phyloP scores from a whole-genome alignment of 2,113 vertebrate genomes.

The Scytalopus superciliaris region DNA sequence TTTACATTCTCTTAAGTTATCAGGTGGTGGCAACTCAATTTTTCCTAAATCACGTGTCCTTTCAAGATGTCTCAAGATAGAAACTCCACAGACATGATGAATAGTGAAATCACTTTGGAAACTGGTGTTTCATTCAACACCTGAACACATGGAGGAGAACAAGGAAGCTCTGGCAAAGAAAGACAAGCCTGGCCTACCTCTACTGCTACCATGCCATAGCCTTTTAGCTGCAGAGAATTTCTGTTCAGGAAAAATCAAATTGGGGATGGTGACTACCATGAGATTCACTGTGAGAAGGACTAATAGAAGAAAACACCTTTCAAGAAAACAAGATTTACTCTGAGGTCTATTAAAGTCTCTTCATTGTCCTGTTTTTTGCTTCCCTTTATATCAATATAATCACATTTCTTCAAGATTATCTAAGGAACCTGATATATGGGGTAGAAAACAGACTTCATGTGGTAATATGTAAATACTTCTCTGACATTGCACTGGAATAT shows the following conservation, averaged over 20 bases:
- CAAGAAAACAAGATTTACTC: not conserved
- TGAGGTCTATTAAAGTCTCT: not conserved
- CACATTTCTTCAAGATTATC: not conserved
- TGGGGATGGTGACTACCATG: not conserved
- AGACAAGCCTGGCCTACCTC: not conserved
- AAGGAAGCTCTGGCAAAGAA: not conserved
- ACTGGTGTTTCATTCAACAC: not conserved
- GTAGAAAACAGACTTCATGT: not conserved
- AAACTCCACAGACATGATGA: not conserved
- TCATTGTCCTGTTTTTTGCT: not conserved
- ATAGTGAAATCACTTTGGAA: not conserved
- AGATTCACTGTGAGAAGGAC: not conserved
- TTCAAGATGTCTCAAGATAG: not conserved
- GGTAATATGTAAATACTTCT: not conserved
- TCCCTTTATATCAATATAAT: not conserved
- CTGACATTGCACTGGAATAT: not conserved
- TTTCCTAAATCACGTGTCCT: not conserved
- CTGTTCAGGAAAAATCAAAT: not conserved
- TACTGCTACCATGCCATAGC: not conserved
- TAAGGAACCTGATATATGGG: not conserved
- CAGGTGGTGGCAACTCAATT: not conserved
- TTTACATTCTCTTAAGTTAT: not conserved
- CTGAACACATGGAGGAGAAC: not conserved
- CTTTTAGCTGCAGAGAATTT: not conserved
- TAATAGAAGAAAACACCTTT: not conserved